Evolutionary conservation across 2,113 vertebrate genomes (phyloP).

Genomic region (human): DNA sequence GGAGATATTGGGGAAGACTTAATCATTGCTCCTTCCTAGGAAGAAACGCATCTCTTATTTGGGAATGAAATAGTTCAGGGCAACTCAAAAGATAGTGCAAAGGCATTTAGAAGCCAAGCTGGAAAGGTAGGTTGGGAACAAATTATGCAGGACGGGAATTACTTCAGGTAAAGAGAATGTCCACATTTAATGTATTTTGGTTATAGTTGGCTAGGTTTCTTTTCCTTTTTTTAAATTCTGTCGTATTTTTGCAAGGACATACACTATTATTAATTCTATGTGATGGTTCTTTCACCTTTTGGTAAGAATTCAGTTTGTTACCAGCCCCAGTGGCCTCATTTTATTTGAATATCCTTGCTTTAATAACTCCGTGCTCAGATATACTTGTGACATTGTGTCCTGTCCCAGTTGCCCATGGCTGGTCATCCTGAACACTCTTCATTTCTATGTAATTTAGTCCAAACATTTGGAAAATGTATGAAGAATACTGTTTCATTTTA

Average conservation of each 20-base stretch:
- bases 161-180: neutral
- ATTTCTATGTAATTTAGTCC: slow-evolving; percentile 24
- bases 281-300: slow-evolving; percentile 43
- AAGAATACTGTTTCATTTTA: slow-evolving; percentile 57
- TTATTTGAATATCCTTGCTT: slow-evolving; percentile 50
- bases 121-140: neutral
- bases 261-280: slow-evolving; percentile 18
- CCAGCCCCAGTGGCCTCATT: slow-evolving; percentile 21
- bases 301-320: slow-evolving; percentile 19
- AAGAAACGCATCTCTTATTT: neutral
- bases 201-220: neutral
- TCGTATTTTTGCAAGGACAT: neutral
- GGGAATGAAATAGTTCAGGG: neutral
- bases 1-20: neutral
- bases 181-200: slow-evolving; percentile 5
- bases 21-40: neutral
- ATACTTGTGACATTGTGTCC: slow-evolving; percentile 51
- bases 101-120: neutral
- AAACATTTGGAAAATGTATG: slow-evolving; percentile 61
- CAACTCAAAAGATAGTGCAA: neutral
- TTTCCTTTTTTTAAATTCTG: neutral
- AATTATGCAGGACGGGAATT: neutral
- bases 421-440: slow-evolving; percentile 50
- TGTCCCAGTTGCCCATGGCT: slow-evolving; percentile 42
- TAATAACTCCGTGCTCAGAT: slow-evolving; percentile 18